Base-by-base conservation (phyloP, 2,888 invertebrate genomes). In the Rhagophthalmus giganteus region DNA sequence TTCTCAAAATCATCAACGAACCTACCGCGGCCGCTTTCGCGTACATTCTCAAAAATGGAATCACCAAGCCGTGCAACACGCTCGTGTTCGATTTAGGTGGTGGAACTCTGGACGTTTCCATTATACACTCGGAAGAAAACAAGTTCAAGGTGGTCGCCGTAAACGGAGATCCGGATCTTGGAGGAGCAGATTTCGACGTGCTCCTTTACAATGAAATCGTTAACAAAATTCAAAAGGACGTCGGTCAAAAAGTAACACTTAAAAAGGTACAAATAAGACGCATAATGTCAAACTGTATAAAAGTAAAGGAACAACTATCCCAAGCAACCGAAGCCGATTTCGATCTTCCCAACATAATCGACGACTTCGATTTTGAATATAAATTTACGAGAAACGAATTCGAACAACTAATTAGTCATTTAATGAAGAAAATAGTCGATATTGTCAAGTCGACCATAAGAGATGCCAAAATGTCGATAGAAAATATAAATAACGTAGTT, bases 31-130 rank as follows among this genome's bases (percentile, higher is more conserved):
- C 58, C 9, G 47, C 58, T 28, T 26, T 54, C 16, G 48, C 54
- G 3, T 56, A 49, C n/a, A 46, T 47, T 15, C 27, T 56, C 6
- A 30, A 39, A 32, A 46, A 56, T 20, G 37, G 48, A 12, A 39
- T 50, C n/a, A 15, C 33, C 8, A n/a, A 37, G 11, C 24, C 14
- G 13, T 30, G 32, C 9, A 50, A 44, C 10, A 45, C 50, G 12
- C 25, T 53, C 2, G 55, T 55, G 31, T 55, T 55, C 37, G 58
- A 58, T 37, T 50, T 58, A 8, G 58, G 55, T 2, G 55, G 55
- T 31, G 58, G 55, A 4, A 58, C 58, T 12, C 48, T 55, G 26
- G 55, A 58, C 27, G 55, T 58, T 13, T 55, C 55, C 2, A 51
- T 58, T 15, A 33, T 55, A 4, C 25, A 40, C 8, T 31, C 39